These are phyloP conservation scores for Chelonus formosanus DNA, from an alignment of 2,888 invertebrate species.

Conservation along the genomic window DNA sequence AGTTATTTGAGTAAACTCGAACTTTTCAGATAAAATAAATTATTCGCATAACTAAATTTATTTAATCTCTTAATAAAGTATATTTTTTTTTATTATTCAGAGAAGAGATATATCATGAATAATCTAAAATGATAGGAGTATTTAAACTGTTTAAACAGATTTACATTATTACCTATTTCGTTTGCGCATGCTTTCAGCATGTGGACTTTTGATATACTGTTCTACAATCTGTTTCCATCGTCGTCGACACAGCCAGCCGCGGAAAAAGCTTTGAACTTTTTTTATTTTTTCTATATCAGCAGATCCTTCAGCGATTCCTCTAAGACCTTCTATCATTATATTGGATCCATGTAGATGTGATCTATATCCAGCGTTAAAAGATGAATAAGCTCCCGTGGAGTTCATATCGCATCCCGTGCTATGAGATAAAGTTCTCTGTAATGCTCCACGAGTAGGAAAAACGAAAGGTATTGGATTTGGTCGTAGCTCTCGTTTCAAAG, in stretches of 20 bases:
- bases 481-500: conserved; percentile 82
- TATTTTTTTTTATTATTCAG: too few relatives aligned
- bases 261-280: conserved; percentile 89
- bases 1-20: too few relatives aligned
- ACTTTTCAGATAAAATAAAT: too few relatives aligned
- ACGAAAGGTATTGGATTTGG: conserved; percentile 63
- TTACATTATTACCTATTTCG: conserved; percentile 75
- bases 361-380: conserved; percentile 36
- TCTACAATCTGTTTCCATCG: conserved; percentile 96
- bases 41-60: too few relatives aligned
- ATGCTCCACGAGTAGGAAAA: conserved; percentile 42
- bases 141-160: too few relatives aligned
- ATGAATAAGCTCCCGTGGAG: conserved; percentile 34
- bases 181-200: conserved; percentile 93
- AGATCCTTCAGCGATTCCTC: conserved; percentile 68
- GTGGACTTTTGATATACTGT: conserved; percentile 92
- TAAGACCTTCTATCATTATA: conserved; percentile 43
- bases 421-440: conserved; percentile 52
- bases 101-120: too few relatives aligned
- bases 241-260: conserved; percentile 90
- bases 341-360: conserved; percentile 35
- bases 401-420: conserved; percentile 39
- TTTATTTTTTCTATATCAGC: conserved; percentile 88
- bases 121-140: too few relatives aligned
- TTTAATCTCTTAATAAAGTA: too few relatives aligned